These are phyloP conservation scores for Cydia pomonella DNA, from an alignment of 1,140 invertebrate genomes.

Conservation along the genomic window DNA sequence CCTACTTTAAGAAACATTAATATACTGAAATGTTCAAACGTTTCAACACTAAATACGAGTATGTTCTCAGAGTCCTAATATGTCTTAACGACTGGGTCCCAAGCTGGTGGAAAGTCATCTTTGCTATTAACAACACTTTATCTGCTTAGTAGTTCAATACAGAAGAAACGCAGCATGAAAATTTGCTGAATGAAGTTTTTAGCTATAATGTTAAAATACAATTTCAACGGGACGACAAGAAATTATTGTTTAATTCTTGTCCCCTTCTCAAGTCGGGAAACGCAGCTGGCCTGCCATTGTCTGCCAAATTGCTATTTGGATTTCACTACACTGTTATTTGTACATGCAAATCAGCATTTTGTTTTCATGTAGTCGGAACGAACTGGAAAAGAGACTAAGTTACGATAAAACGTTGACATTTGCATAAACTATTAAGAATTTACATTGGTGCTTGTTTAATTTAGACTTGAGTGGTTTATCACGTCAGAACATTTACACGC, in stretches of 20 bases:
- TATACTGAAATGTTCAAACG: no score
- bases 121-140: no score
- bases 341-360: conserved; percentile 77
- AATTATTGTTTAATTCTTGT: conserved; percentile 68
- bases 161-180: no score
- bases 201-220: neutral
- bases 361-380: conserved; percentile 60
- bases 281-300: conserved; percentile 71
- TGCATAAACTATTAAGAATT: conserved; percentile 74
- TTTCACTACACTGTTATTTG: conserved; percentile 76
- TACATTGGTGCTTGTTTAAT: conserved; percentile 52
- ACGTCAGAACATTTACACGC: conserved; percentile 10
- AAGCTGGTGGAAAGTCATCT: no score
- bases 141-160: no score
- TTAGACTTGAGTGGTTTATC: conserved; percentile 36
- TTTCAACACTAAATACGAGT: no score
- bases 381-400: conserved; percentile 48
- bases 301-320: conserved; percentile 74
- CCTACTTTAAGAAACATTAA: no score
- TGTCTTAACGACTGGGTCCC: no score
- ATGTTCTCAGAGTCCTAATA: no score
- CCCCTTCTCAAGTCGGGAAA: conserved; percentile 48
- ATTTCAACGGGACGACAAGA: conserved; percentile 60
- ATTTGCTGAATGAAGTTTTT: neutral
- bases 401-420: conserved; percentile 55